Evolutionary conservation across 2,888 invertebrate genomes (phyloP).

Genomic region (Masnerella sp.): DNA sequence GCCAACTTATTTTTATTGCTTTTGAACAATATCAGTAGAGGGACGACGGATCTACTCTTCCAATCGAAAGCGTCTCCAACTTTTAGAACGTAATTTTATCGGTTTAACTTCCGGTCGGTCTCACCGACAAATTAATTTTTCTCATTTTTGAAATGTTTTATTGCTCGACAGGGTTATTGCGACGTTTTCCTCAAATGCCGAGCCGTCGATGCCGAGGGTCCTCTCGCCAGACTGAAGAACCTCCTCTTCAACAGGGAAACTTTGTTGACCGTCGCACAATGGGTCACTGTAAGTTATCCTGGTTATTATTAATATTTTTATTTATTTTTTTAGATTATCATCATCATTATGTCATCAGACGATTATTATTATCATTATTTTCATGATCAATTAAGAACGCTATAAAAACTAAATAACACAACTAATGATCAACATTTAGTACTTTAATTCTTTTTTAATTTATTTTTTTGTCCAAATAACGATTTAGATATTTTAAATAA

Average conservation of each 20-base stretch:
- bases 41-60: no score
- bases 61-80: conserved; percentile 27
- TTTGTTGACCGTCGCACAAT: conserved; percentile 90
- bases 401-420: no score
- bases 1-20: conserved; percentile 36
- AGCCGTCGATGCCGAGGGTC: conserved; percentile 99
- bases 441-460: no score
- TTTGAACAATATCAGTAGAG: conserved; percentile 35
- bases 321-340: background rate
- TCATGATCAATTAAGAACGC: no score
- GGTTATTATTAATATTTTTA: no score
- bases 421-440: no score
- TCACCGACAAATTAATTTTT: conserved; percentile 36
- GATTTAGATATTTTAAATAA: no score
- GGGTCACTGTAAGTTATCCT: conserved; percentile 89
- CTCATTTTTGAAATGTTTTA: conserved; percentile 45
- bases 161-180: conserved; percentile 90
- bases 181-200: conserved; percentile 99
- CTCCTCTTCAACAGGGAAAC: conserved; percentile 94
- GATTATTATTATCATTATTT: no score
- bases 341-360: no score
- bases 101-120: conserved; percentile 30
- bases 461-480: no score
- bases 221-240: conserved; percentile 96
- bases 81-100: conserved; percentile 45